phyloP scores from a whole-genome alignment of 2,888 invertebrate genomes.

The Pocota personata region DNA sequence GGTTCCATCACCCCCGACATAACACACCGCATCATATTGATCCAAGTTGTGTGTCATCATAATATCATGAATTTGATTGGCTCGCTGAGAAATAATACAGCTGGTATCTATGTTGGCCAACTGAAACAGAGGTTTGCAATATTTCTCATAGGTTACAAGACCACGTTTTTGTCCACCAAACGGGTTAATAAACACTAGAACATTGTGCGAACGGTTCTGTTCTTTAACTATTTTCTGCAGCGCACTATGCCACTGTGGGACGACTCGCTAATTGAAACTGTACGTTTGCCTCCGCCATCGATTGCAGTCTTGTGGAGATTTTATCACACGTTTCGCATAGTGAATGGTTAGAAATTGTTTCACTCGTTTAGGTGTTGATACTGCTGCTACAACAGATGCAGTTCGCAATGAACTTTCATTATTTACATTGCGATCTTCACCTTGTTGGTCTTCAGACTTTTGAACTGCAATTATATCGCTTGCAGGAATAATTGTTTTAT shows the following conservation, averaged over 20 bases:
- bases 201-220: conserved; percentile 86
- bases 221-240: conserved; percentile 82
- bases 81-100: conserved; percentile 88
- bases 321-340: conserved; percentile 83
- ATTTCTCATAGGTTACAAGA: conserved; percentile 88
- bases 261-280: conserved; percentile 85
- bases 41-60: conserved; percentile 85
- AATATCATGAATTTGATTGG: conserved; percentile 90
- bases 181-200: conserved; percentile 93
- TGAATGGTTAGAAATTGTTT: conserved; percentile 85
- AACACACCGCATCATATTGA: conserved; percentile 87
- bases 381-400: conserved; percentile 68
- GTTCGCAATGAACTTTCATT: conserved; percentile 48
- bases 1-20: conserved; percentile 94
- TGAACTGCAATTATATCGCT: conserved; percentile 84
- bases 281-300: conserved; percentile 85
- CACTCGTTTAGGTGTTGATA: conserved; percentile 75
- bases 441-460: conserved; percentile 24
- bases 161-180: conserved; percentile 91
- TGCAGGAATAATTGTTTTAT: conserved; percentile 84
- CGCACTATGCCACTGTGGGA: conserved; percentile 86
- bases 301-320: conserved; percentile 84
- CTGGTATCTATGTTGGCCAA: conserved; percentile 87
- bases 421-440: conserved; percentile 44
- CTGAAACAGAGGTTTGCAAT: conserved; percentile 87